Base-by-base conservation (phyloP, 2,797 vertebrate species). In the Dallia pectoralis region DNA sequence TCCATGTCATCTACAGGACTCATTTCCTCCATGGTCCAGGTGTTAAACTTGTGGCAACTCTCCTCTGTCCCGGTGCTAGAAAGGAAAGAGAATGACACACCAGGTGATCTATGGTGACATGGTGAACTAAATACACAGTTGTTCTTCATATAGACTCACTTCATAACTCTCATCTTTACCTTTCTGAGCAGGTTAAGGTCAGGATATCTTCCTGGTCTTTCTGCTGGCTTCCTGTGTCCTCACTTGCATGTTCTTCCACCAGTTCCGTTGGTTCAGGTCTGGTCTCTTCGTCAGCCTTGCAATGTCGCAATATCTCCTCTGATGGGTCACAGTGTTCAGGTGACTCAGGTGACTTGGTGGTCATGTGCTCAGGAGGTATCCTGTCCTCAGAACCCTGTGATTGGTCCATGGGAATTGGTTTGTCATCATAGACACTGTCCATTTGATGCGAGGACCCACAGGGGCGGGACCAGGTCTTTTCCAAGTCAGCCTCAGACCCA, bases 161-260 rank as follows among this genome's bases (percentile, higher is more conserved):
- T 67, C 19, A 48, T 67, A 59, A 56, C 30, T 12, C 19, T 9
- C 30, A 51, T 59, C 25, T 87, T 44, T 72, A 89, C 88, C 85
- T 89, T 77, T 53, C 74, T 59, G 44, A 29, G 25, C 77, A 67
- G 15, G 3, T 49, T 12, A 84, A 48, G 4, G 70, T 69, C 51
- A 70, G 27, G 32, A 29, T 61, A 59, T 80, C 77, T 33, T 32
- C 30, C 25, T 70, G 71, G 1, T 78, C 72, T 76, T 9, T 25
- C 70, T 62, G 63, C 19, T 66, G 36, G 1, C 72, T 32, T 69
- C 44, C 75, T 65, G 68, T 1, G 36, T 18, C 14, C 8, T 75
- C 62, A 48, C 79, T 72, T 27, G 14, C 44, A 25, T 80, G 73
- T 51, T 74, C 72, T 53, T 74, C 12, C 65, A 1, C 49, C 29